Base-by-base conservation (phyloP, 2,113 vertebrate species). In the Australoheros scitulus region DNA sequence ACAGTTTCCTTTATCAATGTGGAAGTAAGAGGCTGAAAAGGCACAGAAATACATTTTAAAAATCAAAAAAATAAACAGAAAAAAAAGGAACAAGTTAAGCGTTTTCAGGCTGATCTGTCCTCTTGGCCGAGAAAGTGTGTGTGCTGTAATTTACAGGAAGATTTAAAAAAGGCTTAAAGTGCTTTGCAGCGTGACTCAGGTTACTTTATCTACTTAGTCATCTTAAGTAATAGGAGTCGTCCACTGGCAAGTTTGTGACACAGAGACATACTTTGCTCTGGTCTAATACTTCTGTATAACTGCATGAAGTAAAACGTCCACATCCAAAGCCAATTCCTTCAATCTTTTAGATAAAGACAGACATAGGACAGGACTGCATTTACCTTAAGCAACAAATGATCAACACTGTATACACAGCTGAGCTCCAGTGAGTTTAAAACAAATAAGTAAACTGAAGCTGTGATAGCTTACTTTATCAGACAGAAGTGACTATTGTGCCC, bases 131-230 rank as follows among this genome's bases (percentile, higher is more conserved):
- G 47, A 36, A 77, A 76, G 56, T 64, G 36, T 18, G 32, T 80
- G 50, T 10, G 29, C 36, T 75, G 52, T 92, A 94, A 95, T 94
- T 92, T 86, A 60, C 78, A 74, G 17, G 76, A 74, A 87, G 76
- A 72, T 55, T 38, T 2, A 34, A 34, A 75, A 61, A 20, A 64
- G 70, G 88, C 88, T 94, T 94, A 94, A 41, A 78, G 68, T 77
- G 57, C 47, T 61, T 32, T 57, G 79, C 76, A 65, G 87, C 77
- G 74, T 70, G 78, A 85, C 90, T 88, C 87, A 82, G 90, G 92
- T 80, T 91, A 89, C 92, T 95, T 95, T 92, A 92, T 81, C 92
- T 90, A 82, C 93, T 93, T 89, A 95, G 83, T 91, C n/a, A 63
- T 78, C 17, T 83, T 94, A 93, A 95, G 86, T 92, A 8, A 47